Percentiles rank a stretch among this genome's conserved stretches.
phyloP scores from a whole-genome alignment of 2,888 invertebrate genomes.

The Quadriops clusia region DNA sequence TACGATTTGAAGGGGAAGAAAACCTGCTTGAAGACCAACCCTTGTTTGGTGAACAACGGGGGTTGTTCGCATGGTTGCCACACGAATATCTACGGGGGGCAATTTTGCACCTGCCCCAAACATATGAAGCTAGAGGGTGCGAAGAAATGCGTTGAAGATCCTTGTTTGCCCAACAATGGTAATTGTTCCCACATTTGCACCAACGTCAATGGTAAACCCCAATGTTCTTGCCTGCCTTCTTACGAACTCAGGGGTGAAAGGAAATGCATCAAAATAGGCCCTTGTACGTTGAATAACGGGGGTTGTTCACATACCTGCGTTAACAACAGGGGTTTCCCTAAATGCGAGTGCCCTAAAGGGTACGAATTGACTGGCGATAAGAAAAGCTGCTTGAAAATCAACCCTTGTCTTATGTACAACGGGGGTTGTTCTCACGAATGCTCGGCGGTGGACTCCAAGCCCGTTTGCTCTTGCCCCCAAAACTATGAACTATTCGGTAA shows the following conservation, averaged over 20 bases:
- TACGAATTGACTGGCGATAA: conserved; percentile 32
- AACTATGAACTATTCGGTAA: conserved; percentile 21
- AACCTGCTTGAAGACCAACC: conserved; percentile 33
- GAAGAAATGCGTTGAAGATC: conserved; percentile 18
- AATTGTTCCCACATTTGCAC: conserved; percentile 28
- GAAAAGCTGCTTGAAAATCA: conserved; percentile 28
- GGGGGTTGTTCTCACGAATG: conserved; percentile 30
- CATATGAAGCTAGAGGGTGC: conserved; percentile 9
- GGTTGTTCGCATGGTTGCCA: too few species aligned
- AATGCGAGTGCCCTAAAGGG: conserved; percentile 22
- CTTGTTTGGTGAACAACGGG: conserved; percentile 38
- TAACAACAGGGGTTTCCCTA: conserved; percentile 15
- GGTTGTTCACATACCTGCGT: conserved; percentile 46
- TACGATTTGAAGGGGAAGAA: conserved; percentile 23
- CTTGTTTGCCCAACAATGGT: conserved; percentile 33
- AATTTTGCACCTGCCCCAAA: too few species aligned
- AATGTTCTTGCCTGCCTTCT: conserved; percentile 38
- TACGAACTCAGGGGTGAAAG: conserved; percentile 31
- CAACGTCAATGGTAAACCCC: conserved; percentile 40
- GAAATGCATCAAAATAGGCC: conserved; percentile 31
- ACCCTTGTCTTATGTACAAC: conserved; percentile 35
- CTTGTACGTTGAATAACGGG: conserved; percentile 37
- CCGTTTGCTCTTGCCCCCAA: conserved; percentile 39
- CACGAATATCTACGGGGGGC: too few species aligned
- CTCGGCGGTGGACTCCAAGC: conserved; percentile 25